A percentile compares a stretch with the other conserved stretches of the same genome.
Evolutionary conservation across 2,888 invertebrate genomes (phyloP).

Genomic region (Chaitophorus viminalis): DNA sequence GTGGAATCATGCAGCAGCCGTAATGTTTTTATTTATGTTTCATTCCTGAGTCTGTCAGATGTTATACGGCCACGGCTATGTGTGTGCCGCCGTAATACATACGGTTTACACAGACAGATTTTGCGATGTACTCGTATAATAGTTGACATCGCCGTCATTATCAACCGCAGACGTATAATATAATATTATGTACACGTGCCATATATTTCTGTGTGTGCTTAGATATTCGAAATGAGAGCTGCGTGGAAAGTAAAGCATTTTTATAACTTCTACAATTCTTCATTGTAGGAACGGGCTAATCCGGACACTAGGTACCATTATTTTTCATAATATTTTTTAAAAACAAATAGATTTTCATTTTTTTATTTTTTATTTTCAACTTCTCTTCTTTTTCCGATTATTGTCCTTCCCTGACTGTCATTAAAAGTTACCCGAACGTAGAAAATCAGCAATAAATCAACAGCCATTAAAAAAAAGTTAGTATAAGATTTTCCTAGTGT

Average conservation of each 20-base stretch:
- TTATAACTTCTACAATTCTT: not conserved
- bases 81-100: not conserved
- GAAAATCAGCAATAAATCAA: too few species aligned
- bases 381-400: too few species aligned
- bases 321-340: not conserved
- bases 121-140: not conserved
- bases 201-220: too few species aligned
- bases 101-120: not conserved
- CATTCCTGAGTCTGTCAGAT: not conserved
- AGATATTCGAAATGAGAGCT: not conserved
- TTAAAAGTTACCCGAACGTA: too few species aligned
- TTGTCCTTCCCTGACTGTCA: too few species aligned
- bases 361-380: too few species aligned
- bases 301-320: not conserved
- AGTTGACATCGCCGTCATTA: not conserved
- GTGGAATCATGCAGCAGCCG: slow-evolving; percentile 1
- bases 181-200: too few species aligned
- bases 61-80: not conserved
- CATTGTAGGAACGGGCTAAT: not conserved
- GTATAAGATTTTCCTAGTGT: too few species aligned
- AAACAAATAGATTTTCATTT: not conserved
- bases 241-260: not conserved
- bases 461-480: too few species aligned
- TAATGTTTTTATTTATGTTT: slow-evolving; percentile 35
- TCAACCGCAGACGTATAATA: too few species aligned